A percentile compares a stretch with the other conserved stretches of the same genome.
phyloP scores from a whole-genome alignment of 2,797 vertebrate genomes.

The Cyprinodon diabolis region DNA sequence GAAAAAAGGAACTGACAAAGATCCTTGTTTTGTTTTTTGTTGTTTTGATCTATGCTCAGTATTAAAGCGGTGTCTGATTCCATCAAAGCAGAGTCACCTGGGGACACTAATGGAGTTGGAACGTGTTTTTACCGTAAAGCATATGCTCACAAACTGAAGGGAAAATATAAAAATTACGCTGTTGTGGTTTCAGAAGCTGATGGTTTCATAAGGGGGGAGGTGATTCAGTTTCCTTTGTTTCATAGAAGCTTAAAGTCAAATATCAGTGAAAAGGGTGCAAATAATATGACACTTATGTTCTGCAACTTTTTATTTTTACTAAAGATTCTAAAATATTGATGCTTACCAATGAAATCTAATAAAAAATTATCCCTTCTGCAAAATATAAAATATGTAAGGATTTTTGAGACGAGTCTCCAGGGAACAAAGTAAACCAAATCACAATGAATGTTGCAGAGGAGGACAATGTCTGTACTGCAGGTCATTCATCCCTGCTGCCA shows the following conservation, averaged over 20 bases:
- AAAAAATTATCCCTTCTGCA: too few species aligned
- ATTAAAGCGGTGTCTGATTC: conserved; percentile 17
- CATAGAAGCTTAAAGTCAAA: conserved; percentile 19
- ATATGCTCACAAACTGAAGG: background rate
- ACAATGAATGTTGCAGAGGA: background rate
- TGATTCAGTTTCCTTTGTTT: conserved; percentile 10
- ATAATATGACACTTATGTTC: background rate
- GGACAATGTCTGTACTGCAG: too few species aligned
- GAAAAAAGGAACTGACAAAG: conserved; percentile 17
- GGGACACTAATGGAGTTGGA: conserved; percentile 1
- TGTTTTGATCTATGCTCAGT: background rate
- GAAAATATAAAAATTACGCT: background rate
- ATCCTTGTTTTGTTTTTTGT: background rate
- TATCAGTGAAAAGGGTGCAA: background rate
- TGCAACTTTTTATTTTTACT: background rate
- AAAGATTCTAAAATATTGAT: too few species aligned
- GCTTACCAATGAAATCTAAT: too few species aligned
- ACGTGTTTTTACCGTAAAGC: background rate
- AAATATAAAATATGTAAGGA: background rate
- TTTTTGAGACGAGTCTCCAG: background rate
- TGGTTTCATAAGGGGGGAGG: conserved; percentile 22
- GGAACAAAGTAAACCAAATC: background rate
- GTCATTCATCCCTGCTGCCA: too few species aligned
- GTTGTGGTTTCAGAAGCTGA: conserved; percentile 4
- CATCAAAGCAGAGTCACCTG: conserved; percentile 49